Percentiles rank a stretch among this genome's conserved stretches.
These are phyloP conservation scores for Eleginops maclovinus DNA, from an alignment of 2,113 vertebrate species.

Conservation along the genomic window DNA sequence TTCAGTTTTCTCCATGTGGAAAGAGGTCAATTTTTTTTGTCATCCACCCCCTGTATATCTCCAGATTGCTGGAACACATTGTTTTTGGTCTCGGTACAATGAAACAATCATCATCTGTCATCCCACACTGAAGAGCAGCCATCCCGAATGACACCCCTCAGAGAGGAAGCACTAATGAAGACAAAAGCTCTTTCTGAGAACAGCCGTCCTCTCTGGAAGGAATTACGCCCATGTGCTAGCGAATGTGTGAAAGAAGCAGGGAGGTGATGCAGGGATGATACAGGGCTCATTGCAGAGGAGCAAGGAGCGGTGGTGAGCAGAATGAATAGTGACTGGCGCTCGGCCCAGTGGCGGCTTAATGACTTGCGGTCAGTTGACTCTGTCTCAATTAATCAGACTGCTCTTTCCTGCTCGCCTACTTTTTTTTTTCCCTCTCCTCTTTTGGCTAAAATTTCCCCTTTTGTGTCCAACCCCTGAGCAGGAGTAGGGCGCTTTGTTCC, in stretches of 20 bases:
- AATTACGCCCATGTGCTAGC: constrained; percentile 58
- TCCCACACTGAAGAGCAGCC: constrained; percentile 47
- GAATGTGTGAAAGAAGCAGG: constrained; percentile 62
- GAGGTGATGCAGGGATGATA: constrained; percentile 68
- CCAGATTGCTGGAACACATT: constrained; percentile 19
- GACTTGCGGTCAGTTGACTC: constrained; percentile 82
- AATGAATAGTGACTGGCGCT: constrained; percentile 81
- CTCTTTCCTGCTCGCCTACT: constrained; percentile 63
- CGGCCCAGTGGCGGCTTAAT: constrained; percentile 80
- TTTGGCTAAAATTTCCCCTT: constrained; percentile 58
- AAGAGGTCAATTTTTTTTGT: constrained; percentile 10
- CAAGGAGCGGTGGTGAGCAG: constrained; percentile 61
- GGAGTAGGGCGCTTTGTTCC: constrained; percentile 45
- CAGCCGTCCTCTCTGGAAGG: constrained; percentile 58
- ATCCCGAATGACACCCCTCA: constrained; percentile 53
- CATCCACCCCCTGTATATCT: constrained; percentile 25
- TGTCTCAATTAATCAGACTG: constrained; percentile 83
- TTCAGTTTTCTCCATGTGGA: constrained; percentile 17
- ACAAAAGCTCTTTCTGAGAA: constrained; percentile 59
- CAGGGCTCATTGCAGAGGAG: constrained; percentile 55
- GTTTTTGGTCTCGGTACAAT: constrained; percentile 30
- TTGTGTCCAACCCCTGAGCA: constrained; percentile 38
- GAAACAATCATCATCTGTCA: constrained; percentile 61
- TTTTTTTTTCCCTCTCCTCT: constrained; percentile 43
- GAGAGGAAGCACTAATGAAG: constrained; percentile 69